A percentile compares a stretch with the other conserved stretches of the same genome.
Evolutionary conservation across 2,797 vertebrate genomes (phyloP).

Genomic region (Rhodeus uyekii): DNA sequence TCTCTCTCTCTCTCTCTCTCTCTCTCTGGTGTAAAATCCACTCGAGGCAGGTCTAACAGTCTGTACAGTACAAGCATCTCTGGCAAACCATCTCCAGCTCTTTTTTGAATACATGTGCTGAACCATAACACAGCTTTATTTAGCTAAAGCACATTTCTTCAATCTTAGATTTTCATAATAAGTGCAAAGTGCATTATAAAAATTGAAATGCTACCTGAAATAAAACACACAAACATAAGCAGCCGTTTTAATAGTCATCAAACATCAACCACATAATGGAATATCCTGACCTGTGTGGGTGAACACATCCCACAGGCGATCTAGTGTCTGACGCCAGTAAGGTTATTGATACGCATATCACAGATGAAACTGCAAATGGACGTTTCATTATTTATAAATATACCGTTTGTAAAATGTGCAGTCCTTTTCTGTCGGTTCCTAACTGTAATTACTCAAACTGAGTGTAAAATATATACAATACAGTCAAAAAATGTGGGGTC

Average conservation of each 20-base stretch:
- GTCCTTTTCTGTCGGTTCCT: background rate
- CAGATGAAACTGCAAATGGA: background rate
- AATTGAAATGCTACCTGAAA: background rate
- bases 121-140: background rate
- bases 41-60: background rate
- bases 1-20: conserved; percentile 4
- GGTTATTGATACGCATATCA: background rate
- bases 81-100: conserved; percentile 2
- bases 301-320: background rate
- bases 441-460: background rate
- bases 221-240: background rate
- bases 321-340: background rate
- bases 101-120: conserved; percentile 58
- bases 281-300: background rate
- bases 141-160: background rate
- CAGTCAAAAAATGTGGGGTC: background rate
- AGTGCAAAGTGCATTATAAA: background rate
- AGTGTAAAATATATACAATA: background rate
- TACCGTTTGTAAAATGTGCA: background rate
- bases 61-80: conserved; percentile 34
- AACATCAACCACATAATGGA: background rate
- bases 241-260: background rate
- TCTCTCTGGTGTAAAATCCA: conserved; percentile 33
- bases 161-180: background rate
- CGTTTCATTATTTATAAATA: background rate